These are phyloP conservation scores for Acrocephalus scirpaceus DNA, from an alignment of 2,797 vertebrate species.

Conservation along the genomic window DNA sequence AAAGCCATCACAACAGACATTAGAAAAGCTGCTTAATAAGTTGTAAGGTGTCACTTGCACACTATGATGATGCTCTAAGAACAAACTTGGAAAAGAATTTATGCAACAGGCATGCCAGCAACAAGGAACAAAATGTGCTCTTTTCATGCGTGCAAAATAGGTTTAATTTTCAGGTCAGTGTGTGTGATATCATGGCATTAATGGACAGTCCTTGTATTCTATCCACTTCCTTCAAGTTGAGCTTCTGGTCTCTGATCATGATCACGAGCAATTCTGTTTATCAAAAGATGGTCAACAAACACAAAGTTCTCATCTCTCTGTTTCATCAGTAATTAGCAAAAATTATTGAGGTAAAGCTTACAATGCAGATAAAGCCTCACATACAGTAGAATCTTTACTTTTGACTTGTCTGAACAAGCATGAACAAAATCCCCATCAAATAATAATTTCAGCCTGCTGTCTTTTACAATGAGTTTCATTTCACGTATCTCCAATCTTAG, in stretches of 20 bases:
- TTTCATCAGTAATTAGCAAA: neutral
- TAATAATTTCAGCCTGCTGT: constrained; percentile 19
- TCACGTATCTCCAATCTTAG: neutral
- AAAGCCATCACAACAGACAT: neutral
- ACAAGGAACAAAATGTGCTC: neutral
- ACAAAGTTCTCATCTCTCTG: constrained; percentile 5
- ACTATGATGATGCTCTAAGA: neutral
- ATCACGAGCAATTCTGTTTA: neutral
- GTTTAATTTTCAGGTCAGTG: neutral
- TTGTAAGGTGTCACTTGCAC: neutral
- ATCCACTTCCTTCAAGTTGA: neutral
- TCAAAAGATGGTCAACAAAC: neutral
- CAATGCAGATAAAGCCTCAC: neutral
- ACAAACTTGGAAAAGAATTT: neutral
- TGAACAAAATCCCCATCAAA: constrained; percentile 36
- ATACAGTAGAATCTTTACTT: constrained; percentile 1
- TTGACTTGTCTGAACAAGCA: constrained; percentile 43
- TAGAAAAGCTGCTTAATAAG: neutral
- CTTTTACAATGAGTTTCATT: neutral
- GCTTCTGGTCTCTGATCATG: neutral
- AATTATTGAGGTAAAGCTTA: constrained; percentile 2
- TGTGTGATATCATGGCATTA: neutral
- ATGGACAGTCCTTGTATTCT: neutral
- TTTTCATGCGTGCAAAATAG: neutral
- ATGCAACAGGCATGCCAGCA: neutral